Evolutionary conservation across 2,888 invertebrate species (phyloP).

Genomic region (Stenchaetothrips biformis): DNA sequence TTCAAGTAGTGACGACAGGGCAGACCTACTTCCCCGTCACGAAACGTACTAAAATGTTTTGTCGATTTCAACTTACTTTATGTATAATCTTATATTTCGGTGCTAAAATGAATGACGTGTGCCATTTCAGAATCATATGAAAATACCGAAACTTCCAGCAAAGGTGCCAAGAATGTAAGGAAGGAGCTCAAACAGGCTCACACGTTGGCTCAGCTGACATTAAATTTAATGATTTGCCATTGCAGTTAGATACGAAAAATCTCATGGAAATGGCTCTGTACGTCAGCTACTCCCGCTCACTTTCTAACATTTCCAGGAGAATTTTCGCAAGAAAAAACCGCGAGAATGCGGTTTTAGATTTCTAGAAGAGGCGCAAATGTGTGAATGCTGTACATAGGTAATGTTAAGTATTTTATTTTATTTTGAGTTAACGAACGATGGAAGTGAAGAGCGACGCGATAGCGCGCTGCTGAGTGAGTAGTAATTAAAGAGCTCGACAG

Average conservation of each 20-base stretch:
- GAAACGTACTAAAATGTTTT: too few relatives aligned
- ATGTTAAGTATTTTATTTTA: neutral
- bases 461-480: neutral
- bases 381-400: slow-evolving; percentile 3
- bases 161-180: neutral
- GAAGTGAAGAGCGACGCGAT: neutral
- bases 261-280: neutral
- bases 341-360: neutral
- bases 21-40: too few relatives aligned
- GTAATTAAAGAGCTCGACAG: neutral
- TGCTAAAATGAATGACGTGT: neutral
- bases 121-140: neutral
- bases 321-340: neutral
- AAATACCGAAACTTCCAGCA: neutral
- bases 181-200: neutral
- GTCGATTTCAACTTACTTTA: neutral
- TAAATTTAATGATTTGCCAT: neutral
- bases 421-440: slow-evolving; percentile 1
- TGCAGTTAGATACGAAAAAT: neutral
- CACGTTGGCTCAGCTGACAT: neutral
- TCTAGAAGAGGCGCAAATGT: neutral
- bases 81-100: neutral
- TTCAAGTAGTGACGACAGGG: too few relatives aligned
- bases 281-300: too few relatives aligned
- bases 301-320: neutral